A percentile compares a stretch with the other conserved stretches of the same genome.
phyloP scores from a whole-genome alignment of 2,113 vertebrate species.

The Crotalus horridus region DNA sequence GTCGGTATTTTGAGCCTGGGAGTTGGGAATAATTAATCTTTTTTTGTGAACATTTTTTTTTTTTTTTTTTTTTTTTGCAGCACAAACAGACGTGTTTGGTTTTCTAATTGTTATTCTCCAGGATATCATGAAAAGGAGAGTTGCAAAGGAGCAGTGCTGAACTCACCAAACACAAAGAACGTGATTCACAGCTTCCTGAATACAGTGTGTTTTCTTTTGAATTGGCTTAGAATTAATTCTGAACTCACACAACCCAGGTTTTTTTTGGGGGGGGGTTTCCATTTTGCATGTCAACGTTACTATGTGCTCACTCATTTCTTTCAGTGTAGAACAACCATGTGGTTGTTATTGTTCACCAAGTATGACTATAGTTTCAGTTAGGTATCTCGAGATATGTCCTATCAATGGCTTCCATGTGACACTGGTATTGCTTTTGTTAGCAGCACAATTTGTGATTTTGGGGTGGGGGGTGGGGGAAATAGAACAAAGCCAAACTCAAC shows the following conservation, averaged over 20 bases:
- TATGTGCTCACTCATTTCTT: not conserved
- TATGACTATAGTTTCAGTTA: not conserved
- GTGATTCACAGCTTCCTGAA: not conserved
- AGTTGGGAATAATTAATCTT: constrained; percentile 12
- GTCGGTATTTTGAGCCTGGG: not conserved
- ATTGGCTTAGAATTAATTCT: not conserved
- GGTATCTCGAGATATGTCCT: not conserved
- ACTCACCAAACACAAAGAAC: not conserved
- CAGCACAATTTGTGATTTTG: not conserved
- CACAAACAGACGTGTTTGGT: not conserved
- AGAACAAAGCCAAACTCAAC: not conserved
- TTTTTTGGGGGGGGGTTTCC: not conserved
- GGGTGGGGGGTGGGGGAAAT: not conserved
- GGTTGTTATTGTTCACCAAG: not conserved
- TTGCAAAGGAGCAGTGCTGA: not conserved
- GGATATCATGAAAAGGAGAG: not conserved
- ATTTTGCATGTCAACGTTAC: not conserved
- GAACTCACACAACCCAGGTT: not conserved
- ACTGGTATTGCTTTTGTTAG: not conserved
- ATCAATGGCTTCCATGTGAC: not conserved
- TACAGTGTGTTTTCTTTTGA: not conserved
- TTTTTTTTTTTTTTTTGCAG: rapidly evolving
- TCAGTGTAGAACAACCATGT: not conserved
- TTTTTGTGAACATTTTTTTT: not conserved
- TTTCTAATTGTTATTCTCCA: constrained; percentile 10